A percentile compares a stretch with the other conserved stretches of the same genome.
These are phyloP conservation scores for Felis chaus DNA, from an alignment of 2,113 vertebrate species.

Conservation along the genomic window DNA sequence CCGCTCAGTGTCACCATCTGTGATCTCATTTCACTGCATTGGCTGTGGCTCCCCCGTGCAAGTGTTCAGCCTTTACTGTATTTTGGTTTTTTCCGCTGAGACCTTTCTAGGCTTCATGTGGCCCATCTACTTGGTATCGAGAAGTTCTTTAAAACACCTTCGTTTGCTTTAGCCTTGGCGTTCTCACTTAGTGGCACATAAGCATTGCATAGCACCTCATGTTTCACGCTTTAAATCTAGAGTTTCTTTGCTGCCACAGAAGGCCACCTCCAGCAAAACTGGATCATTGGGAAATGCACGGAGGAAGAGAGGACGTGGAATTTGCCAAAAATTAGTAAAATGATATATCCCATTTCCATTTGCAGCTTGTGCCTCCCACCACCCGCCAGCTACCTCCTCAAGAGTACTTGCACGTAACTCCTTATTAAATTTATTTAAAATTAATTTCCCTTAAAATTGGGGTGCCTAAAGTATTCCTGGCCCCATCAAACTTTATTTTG, in stretches of 20 bases:
- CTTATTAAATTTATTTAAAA: not conserved
- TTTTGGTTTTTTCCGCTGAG: conserved; percentile 30
- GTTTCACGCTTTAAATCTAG: conserved; percentile 59
- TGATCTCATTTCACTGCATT: conserved; percentile 89
- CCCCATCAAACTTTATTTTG: not conserved
- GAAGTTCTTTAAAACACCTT: conserved; percentile 14
- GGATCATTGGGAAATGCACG: not conserved
- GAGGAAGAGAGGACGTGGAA: not conserved
- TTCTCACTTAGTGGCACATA: conserved; percentile 33
- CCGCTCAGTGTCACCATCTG: conserved; percentile 87
- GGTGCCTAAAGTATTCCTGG: not conserved
- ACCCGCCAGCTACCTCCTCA: not conserved
- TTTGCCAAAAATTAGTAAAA: not conserved
- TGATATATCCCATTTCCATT: not conserved
- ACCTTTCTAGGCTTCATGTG: conserved; percentile 62
- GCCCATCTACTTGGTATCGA: conserved; percentile 55
- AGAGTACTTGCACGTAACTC: not conserved
- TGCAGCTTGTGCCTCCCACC: not conserved
- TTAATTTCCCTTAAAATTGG: not conserved
- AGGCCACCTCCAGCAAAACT: not conserved
- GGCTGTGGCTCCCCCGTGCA: conserved; percentile 82
- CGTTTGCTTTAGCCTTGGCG: conserved; percentile 48
- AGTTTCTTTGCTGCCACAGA: conserved; percentile 42
- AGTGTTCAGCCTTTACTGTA: conserved; percentile 77
- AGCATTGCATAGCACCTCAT: conserved; percentile 64